Evolutionary conservation across 2,888 invertebrate genomes (phyloP).

Genomic region (Pasiphila rectangulata): DNA sequence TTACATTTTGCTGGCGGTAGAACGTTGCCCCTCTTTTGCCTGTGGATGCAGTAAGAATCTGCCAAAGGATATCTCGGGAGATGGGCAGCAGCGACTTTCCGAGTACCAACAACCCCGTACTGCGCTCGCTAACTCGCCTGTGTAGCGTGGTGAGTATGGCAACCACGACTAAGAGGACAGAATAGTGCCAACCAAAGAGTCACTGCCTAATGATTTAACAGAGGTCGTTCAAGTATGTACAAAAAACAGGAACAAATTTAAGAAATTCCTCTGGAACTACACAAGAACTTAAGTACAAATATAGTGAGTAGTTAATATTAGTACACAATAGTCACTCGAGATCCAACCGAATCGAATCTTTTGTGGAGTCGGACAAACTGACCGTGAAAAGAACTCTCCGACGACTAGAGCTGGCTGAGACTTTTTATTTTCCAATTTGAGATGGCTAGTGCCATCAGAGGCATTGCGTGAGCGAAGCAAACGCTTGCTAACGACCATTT

Average conservation of each 20-base stretch:
- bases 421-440: constrained; percentile 28
- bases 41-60: no score
- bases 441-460: constrained; percentile 2
- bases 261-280: constrained; percentile 31
- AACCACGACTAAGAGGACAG: no score
- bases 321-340: constrained; percentile 30
- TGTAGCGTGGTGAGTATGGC: no score
- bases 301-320: constrained; percentile 56
- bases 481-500: no score
- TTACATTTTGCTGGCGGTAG: no score
- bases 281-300: constrained; percentile 63
- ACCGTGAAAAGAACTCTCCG: constrained; percentile 32
- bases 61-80: no score
- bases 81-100: no score
- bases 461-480: no score
- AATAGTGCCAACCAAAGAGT: not conserved
- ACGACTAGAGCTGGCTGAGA: constrained; percentile 10
- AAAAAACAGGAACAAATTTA: constrained; percentile 26
- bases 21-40: no score
- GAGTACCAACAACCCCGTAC: no score
- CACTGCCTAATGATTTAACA: no score
- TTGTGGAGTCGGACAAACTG: constrained; percentile 41
- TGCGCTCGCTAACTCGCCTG: no score
- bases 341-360: constrained; percentile 60
- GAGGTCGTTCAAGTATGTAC: not conserved